Percentiles rank a stretch among this genome's conserved stretches.
Conservation (phyloP, 2,797 vertebrate genomes). For the Sciurus vulgaris region DNA sequence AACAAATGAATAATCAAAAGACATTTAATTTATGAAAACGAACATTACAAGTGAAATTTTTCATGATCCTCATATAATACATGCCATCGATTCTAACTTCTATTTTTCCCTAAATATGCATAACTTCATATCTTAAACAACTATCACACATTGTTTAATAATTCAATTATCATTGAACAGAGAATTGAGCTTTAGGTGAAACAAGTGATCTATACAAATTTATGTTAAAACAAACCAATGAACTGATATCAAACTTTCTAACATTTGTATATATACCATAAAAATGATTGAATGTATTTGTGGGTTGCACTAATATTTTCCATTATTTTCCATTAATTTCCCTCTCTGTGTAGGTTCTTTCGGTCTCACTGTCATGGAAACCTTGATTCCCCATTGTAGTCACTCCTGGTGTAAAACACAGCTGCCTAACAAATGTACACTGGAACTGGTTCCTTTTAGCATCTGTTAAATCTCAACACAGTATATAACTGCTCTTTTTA, state of each 20-base stretch:
- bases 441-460: conserved; percentile 83
- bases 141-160: neutral
- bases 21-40: conserved; percentile 40
- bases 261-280: neutral
- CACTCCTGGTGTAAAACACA: conserved; percentile 83
- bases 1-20: conserved; percentile 39
- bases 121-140: conserved; percentile 6
- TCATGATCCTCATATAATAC: neutral
- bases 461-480: conserved; percentile 86
- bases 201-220: neutral
- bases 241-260: neutral
- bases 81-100: conserved; percentile 57
- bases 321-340: conserved; percentile 69
- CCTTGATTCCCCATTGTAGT: conserved; percentile 83
- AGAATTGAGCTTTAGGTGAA: neutral
- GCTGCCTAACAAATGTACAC: conserved; percentile 86
- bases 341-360: conserved; percentile 49
- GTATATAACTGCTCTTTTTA: conserved; percentile 84
- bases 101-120: conserved; percentile 37
- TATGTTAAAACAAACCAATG: neutral
- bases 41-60: conserved; percentile 17
- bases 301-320: conserved; percentile 46
- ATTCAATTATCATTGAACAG: conserved; percentile 23
- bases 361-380: conserved; percentile 83
- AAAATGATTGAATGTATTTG: conserved; percentile 70